A percentile compares a stretch with the other conserved stretches of the same genome.
phyloP scores from a whole-genome alignment of 1,140 invertebrate genomes.

The Drosophila nannoptera region DNA sequence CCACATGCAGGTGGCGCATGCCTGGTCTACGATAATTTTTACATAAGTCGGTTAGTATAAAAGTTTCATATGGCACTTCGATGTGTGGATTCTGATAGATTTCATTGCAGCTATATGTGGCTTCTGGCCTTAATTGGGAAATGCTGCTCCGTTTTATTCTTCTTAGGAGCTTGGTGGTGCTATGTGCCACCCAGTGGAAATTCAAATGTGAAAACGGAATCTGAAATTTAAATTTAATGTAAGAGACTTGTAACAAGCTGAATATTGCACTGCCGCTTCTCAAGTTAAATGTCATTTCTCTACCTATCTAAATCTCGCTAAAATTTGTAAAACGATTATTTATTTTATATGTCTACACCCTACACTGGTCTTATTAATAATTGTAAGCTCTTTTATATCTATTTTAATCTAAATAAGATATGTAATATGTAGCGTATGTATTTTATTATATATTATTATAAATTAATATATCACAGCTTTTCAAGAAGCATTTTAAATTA shows the following conservation, averaged over 20 bases:
- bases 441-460: constrained; percentile 17
- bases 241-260: constrained; percentile 6
- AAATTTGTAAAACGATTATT: background rate
- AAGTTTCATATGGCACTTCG: background rate
- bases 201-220: constrained; percentile 23
- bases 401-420: constrained; percentile 24
- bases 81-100: background rate
- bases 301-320: background rate
- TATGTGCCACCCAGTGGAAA: constrained; percentile 81
- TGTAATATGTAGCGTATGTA: constrained; percentile 12
- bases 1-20: constrained; percentile 82
- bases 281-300: background rate
- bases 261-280: constrained; percentile 17
- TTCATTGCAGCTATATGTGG: constrained; percentile 83
- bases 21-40: constrained; percentile 84
- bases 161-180: constrained; percentile 85
- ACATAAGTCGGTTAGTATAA: constrained; percentile 83
- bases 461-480: constrained; percentile 2
- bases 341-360: background rate
- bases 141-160: constrained; percentile 83
- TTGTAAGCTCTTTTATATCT: constrained; percentile 17
- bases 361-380: constrained; percentile 12
- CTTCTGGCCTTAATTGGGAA: constrained; percentile 84
- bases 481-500: background rate
- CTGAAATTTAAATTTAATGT: constrained; percentile 21